A percentile compares a stretch with the other conserved stretches of the same genome.
Conservation (phyloP, 2,113 vertebrate species). For the Elgaria multicarinata region DNA sequence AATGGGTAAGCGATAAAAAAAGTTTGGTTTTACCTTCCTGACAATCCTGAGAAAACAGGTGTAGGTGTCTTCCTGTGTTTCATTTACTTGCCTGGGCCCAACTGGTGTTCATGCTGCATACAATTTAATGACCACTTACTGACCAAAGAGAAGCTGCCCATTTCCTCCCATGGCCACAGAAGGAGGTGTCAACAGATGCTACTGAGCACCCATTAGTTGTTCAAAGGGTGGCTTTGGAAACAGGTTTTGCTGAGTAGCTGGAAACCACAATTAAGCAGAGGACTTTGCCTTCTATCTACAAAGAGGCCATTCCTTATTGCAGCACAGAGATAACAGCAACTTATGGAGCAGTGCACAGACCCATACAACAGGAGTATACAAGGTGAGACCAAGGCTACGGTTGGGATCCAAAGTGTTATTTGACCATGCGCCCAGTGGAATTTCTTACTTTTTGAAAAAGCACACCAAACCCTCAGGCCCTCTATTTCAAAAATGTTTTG, state of each 20-base stretch:
- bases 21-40: neutral
- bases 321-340: neutral
- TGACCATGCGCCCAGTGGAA: neutral
- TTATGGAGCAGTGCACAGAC: too few relatives aligned
- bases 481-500: neutral
- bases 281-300: neutral
- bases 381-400: neutral
- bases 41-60: neutral
- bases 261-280: neutral
- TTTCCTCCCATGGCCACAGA: neutral
- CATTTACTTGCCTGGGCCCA: neutral
- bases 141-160: neutral
- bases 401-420: neutral
- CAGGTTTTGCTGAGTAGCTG: neutral
- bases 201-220: neutral
- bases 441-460: neutral
- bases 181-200: slow-evolving; percentile 1
- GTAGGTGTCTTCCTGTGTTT: neutral
- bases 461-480: neutral
- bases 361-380: neutral
- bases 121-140: neutral
- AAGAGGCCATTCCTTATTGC: neutral
- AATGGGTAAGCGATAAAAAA: neutral
- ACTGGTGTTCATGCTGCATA: neutral
- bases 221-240: neutral